Percentiles rank a stretch among this genome's conserved stretches.
These are phyloP conservation scores for Meghimatium bilineatum DNA, from an alignment of 2,888 invertebrate species.

Conservation along the genomic window DNA sequence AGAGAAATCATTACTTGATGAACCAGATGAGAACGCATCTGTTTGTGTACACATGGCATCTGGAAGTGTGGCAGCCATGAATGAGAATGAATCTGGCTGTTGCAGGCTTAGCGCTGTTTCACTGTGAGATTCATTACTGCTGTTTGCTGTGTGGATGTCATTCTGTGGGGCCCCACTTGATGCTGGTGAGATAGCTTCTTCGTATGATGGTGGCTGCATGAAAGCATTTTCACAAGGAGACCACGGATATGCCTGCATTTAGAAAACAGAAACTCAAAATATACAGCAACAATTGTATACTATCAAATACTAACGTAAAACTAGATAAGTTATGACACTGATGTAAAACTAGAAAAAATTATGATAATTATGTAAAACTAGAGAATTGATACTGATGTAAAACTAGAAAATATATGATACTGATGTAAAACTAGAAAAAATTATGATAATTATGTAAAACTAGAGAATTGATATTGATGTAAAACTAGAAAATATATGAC, in stretches of 20 bases:
- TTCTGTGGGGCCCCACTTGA: background rate
- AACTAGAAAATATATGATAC: no score
- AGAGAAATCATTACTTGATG: background rate
- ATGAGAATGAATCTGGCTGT: background rate
- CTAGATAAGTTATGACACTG: no score
- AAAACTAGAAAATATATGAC: no score
- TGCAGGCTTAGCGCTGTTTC: background rate
- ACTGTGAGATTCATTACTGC: background rate
- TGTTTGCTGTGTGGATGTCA: background rate
- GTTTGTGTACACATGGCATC: background rate
- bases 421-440: no score
- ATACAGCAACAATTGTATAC: no score
- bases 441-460: no score
- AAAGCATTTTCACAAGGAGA: conserved; percentile 36
- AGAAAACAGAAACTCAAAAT: background rate
- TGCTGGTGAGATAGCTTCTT: conserved; percentile 48
- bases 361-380: no score
- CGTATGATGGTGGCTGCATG: conserved; percentile 53
- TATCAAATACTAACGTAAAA: no score
- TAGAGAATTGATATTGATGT: no score
- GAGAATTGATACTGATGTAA: no score
- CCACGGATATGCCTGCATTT: conserved; percentile 31
- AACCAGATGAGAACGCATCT: conserved; percentile 4
- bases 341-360: no score
- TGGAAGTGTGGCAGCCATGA: background rate